Evolutionary conservation across 2,888 invertebrate species (phyloP), one percentile per base, ranked within the genome.

Genomic region (Julus scanicus): DNA sequence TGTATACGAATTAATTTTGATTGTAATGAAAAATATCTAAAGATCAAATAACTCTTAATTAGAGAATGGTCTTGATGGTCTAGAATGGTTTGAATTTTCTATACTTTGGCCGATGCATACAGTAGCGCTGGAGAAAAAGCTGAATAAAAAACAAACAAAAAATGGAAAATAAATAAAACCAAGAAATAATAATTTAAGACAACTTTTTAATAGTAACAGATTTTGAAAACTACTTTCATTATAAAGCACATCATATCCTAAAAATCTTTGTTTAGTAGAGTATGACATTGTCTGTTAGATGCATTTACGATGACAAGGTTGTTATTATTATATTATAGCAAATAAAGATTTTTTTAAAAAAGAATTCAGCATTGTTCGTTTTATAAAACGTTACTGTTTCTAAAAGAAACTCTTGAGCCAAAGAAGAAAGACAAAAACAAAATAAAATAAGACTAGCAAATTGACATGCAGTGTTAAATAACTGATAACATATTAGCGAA

Each of bases 161-260:
- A 84, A 40, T 3, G 39, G 5, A 17, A 44, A 20, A 63, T 6
- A 49, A 63, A 63, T 63, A 63, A 63, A 63, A 63, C 20, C 63
- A 49, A 63, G 20, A 63, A 63, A 63, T 63, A 63, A 63, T 63
- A 63, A 63, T 63, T 63, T 63, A 63, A 63, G 63, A 63, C 63
- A 63, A 63, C 20, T 63, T 63, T 63, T 63, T 63, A 63, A 63
- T 63, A 63, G 63, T 63, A 63, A 63, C 63, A 63, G 63, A 63
- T 63, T 63, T 63, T 63, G 63, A 63, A 63, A 63, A 63, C 63
- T 63, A 63, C 63, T 63, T 63, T 63, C 63, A 63, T 20, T 63
- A 63, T 63, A 63, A 63, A 63, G 63, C 63, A 63, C 63, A 63
- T 63, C 63, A 63, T 63, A 63, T 63, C 63, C 63, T 63, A 63